These are phyloP conservation scores for Diabrotica virgifera DNA, from an alignment of 1,140 invertebrate species.

Conservation along the genomic window DNA sequence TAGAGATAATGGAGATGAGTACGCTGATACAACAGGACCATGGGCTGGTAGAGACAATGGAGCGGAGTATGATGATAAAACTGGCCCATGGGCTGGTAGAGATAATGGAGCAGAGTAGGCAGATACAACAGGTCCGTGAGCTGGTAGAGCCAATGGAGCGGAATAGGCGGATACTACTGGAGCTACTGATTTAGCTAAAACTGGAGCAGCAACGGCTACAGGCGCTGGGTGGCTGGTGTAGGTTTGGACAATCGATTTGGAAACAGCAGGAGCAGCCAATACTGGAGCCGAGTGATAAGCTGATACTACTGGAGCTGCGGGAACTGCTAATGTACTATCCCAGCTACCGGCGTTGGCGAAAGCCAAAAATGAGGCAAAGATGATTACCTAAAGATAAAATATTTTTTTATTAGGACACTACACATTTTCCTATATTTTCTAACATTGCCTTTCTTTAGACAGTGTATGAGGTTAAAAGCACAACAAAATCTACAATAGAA, in stretches of 20 bases:
- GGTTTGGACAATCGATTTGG: conserved; percentile 58
- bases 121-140: conserved; percentile 31
- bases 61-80: conserved; percentile 14
- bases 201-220: conserved; percentile 25
- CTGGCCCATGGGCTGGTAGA: conserved; percentile 47
- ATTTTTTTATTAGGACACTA: too few species aligned
- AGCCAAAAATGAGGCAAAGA: conserved; percentile 38
- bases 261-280: conserved; percentile 33
- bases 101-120: conserved; percentile 45
- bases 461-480: too few species aligned
- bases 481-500: too few species aligned
- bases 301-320: conserved; percentile 27
- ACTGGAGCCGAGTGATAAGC: conserved; percentile 23
- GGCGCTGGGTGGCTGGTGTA: conserved; percentile 51
- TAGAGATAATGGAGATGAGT: too few species aligned
- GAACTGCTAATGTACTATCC: conserved; percentile 22
- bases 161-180: conserved; percentile 48
- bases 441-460: too few species aligned
- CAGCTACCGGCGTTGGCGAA: conserved; percentile 40
- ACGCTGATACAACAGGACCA: too few species aligned
- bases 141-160: conserved; percentile 14
- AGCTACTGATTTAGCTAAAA: conserved; percentile 22
- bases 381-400: conserved; percentile 30
- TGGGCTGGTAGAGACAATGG: conserved; percentile 4
- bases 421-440: too few species aligned